phyloP scores from a whole-genome alignment of 2,888 invertebrate species.

The Troides aeacus region DNA sequence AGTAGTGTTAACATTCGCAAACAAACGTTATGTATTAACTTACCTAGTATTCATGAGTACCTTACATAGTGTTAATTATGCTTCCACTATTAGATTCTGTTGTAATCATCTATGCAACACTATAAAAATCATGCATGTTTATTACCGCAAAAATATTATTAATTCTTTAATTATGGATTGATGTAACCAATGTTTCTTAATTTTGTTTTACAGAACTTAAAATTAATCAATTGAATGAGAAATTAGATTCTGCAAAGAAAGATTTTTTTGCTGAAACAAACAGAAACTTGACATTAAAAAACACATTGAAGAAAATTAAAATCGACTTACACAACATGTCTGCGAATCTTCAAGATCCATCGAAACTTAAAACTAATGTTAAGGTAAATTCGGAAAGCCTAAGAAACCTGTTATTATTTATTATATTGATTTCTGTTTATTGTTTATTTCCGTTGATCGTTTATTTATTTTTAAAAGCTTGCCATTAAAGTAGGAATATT shows the following conservation, averaged over 20 bases:
- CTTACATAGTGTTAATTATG: conserved; percentile 29
- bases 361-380: conserved; percentile 77
- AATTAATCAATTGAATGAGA: conserved; percentile 87
- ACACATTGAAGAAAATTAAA: conserved; percentile 86
- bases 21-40: conserved; percentile 31
- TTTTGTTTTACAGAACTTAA: conserved; percentile 82
- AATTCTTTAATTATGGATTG: neutral
- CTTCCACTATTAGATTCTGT: conserved; percentile 24
- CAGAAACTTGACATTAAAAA: conserved; percentile 81
- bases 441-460: too few relatives aligned
- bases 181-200: neutral
- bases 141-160: neutral
- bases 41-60: conserved; percentile 22
- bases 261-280: conserved; percentile 84
- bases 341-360: conserved; percentile 88
- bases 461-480: too few relatives aligned
- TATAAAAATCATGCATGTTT: neutral
- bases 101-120: neutral
- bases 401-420: neutral
- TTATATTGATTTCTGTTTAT: too few relatives aligned
- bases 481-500: too few relatives aligned
- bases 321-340: conserved; percentile 90
- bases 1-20: conserved; percentile 37
- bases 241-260: conserved; percentile 85
- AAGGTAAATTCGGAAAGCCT: conserved; percentile 57